Evolutionary conservation across 2,888 invertebrate genomes (phyloP), one percentile per base, ranked within the genome.

Genomic region (Therioaphis trifolii): DNA sequence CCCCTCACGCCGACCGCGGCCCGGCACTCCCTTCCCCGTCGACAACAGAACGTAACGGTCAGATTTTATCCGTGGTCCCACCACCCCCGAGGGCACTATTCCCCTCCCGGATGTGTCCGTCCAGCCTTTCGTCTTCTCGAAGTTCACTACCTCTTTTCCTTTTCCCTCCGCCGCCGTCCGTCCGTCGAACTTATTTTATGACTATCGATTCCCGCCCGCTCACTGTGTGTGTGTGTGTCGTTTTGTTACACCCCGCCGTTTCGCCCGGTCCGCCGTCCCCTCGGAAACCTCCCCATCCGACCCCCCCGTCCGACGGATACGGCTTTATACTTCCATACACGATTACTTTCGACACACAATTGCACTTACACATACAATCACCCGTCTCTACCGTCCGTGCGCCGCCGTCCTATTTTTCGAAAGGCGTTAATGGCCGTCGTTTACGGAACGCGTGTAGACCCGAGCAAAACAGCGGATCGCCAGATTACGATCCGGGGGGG

Each of bases 311-410:
- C 68, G 52, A 40, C n/a, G 69, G 40, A 69, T 69, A 79, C 55
- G 69, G 40, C 55, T 69, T 79, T 66, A 55, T 69, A 52, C 52
- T 40, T 69, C 78, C 78, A 40, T 69, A 40, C 43, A 24, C 78
- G 69, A 79, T 79, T 79, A 80, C 80, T 61, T 80, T 72, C 80
- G 80, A 80, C 80, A 80, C 80, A 80, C 80, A 80, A 80, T 80
- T 80, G 80, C 80, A 80, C 80, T 80, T 80, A 80, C 71, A 71
- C 69, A 55, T 80, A 69, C 69, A 27, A 43, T 52, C 69, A 46
- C 71, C 40, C 55, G 40, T 14, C 24, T 40, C 43, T 35, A 15
- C 49, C 52, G 24, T 4, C 15, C n/a, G n/a, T n/a, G n/a, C n/a
- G n/a, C 14, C 9, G 21, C 55, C 21, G n/a, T 68, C 5, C 52